These are phyloP conservation scores for Holothuria leucospilota DNA, from an alignment of 53 echinoderm and acorn worm genomes.

Conservation along the genomic window DNA sequence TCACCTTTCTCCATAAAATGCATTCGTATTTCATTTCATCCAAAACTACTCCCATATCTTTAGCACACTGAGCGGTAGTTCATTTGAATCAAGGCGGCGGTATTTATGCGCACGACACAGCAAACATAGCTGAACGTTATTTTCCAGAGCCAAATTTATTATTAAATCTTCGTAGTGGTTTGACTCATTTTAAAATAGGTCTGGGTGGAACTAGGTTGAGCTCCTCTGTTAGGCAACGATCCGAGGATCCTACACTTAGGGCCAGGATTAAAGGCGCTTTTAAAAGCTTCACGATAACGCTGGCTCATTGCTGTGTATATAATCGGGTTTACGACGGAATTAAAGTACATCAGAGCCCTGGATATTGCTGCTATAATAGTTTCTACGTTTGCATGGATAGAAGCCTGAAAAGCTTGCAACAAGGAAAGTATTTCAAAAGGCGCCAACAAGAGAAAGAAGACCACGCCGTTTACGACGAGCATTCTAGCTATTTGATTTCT, in stretches of 20 bases:
- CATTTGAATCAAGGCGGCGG: too few relatives aligned
- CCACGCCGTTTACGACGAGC: conserved; percentile 67
- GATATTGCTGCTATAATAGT: conserved; percentile 9
- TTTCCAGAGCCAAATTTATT: background rate
- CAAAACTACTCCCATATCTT: too few relatives aligned
- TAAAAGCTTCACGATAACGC: conserved; percentile 87
- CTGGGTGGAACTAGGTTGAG: conserved; percentile 51
- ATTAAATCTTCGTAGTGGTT: conserved; percentile 62
- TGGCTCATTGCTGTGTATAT: conserved; percentile 92
- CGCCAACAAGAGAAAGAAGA: conserved; percentile 61
- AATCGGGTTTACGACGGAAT: conserved; percentile 88
- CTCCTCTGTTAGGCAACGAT: conserved; percentile 38
- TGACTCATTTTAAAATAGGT: conserved; percentile 70
- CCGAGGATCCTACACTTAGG: conserved; percentile 17
- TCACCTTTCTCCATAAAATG: too few relatives aligned
- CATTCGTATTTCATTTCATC: too few relatives aligned
- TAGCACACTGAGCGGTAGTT: too few relatives aligned
- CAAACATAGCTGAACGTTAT: background rate
- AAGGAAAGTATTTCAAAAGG: conserved; percentile 65
- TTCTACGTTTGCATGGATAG: background rate
- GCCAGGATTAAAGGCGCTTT: conserved; percentile 74
- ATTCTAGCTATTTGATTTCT: conserved; percentile 62
- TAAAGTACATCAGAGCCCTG: conserved; percentile 79
- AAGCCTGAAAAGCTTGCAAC: background rate
- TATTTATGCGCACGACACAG: background rate